Base-by-base conservation (phyloP, 2,113 vertebrate genomes). In the Desmodus rotundus region DNA sequence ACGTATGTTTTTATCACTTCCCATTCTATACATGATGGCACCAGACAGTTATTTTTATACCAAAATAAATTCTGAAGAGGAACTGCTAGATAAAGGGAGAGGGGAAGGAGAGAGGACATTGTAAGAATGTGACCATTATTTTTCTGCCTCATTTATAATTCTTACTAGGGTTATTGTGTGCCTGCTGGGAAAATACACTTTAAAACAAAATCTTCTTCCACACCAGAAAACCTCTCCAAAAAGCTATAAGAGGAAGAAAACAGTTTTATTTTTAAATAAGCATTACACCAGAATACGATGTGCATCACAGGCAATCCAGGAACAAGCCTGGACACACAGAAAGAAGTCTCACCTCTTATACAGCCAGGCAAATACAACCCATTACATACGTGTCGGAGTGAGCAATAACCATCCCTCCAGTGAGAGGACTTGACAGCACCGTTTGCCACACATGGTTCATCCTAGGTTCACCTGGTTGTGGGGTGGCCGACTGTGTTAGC, bases 111-210 rank as follows among this genome's bases (percentile, higher is more conserved):
- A 56, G 20, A 58, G 20, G 14, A 36, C 26, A 73, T 28, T 14
- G 56, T 43, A 41, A 87, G 41, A 50, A 43, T 50, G 47, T n/a
- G 9, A 68, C 45, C 5, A n/a, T 36, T 88, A 61, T 87, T 93
- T 76, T 96, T 87, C 31, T 43, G 45, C 15, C 20, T 85, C 56
- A 67, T 67, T 91, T 87, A 73, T 26, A 86, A 68, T 93, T 96
- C 73, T 87, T 90, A 43, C 16, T 47, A 74, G 81, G 72, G 13
- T 74, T n/a, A 5, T 76, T 73, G 87, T 91, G 15, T 22, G 4
- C 65, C n/a, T 70, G 9, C 52, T 73, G 15, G 26, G n/a, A 8
- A 93, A 73, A 88, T 82, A 82, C 28, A 81, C 82, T 73, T 88
- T 43, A 81, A 93, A 58, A 47, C 33, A 93, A 95, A 89, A 56